Percentiles rank a stretch among this genome's conserved stretches.
Conservation (phyloP, 2,113 vertebrate genomes). For the Scomber scombrus region DNA sequence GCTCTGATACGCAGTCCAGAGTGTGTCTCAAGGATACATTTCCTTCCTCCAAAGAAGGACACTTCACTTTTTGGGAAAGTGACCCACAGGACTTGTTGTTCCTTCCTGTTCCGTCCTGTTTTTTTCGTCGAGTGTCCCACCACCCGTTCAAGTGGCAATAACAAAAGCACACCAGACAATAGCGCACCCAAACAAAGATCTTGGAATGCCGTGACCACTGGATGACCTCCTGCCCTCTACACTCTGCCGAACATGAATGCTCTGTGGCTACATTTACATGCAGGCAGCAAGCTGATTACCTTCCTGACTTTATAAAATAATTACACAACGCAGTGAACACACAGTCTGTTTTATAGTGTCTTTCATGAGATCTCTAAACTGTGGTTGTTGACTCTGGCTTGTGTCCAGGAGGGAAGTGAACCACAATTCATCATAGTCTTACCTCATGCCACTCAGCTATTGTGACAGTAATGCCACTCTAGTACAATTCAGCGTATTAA, state of each 20-base stretch:
- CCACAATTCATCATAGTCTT: background rate
- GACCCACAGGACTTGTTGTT: slow-evolving; percentile 29
- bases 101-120: slow-evolving; percentile 33
- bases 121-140: slow-evolving; percentile 28
- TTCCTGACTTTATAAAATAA: background rate
- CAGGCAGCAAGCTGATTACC: background rate
- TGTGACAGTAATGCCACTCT: background rate
- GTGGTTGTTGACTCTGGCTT: slow-evolving; percentile 30
- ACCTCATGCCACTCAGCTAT: background rate
- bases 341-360: background rate
- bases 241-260: background rate
- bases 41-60: slow-evolving; percentile 29
- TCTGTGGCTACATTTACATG: background rate
- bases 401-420: background rate
- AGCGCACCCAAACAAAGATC: slow-evolving; percentile 52
- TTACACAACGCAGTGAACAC: background rate
- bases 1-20: background rate
- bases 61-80: slow-evolving; percentile 23
- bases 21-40: slow-evolving; percentile 30
- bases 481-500: background rate
- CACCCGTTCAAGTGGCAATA: slow-evolving; percentile 20
- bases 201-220: slow-evolving; percentile 21
- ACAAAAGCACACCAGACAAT: slow-evolving; percentile 56
- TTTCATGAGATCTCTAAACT: background rate
- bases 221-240: slow-evolving; percentile 4